These are phyloP conservation scores for Philopedon plagiatum DNA, from an alignment of 2,888 invertebrate genomes.

Conservation along the genomic window DNA sequence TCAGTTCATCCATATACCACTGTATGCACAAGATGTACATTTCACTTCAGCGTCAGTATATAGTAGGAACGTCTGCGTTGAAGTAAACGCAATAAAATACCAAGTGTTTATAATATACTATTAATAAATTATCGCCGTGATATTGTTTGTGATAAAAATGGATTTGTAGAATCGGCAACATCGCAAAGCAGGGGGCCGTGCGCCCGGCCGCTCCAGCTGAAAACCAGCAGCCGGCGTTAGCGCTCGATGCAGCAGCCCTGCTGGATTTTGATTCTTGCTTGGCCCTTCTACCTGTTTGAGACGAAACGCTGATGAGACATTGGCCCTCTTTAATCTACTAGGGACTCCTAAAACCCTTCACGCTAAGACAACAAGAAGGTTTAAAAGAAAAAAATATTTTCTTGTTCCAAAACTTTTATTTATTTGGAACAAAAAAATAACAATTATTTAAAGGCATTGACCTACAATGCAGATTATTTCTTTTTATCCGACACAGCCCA, in stretches of 20 bases:
- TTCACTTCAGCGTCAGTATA: not conserved
- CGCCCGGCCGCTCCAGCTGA: slow-evolving; percentile 37
- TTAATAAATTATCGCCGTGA: slow-evolving; percentile 7
- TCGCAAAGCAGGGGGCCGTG: slow-evolving; percentile 31
- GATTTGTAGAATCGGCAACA: slow-evolving; percentile 29
- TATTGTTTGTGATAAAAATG: slow-evolving; percentile 24
- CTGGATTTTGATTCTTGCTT: slow-evolving; percentile 38
- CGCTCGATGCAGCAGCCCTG: slow-evolving; percentile 39
- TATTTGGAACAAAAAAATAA: not conserved
- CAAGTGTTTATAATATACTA: not conserved
- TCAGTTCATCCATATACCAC: too few species aligned
- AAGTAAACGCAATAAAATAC: not conserved
- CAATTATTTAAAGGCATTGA: not conserved
- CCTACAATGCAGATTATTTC: too few species aligned
- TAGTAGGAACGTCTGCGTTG: not conserved
- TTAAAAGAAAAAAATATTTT: not conserved
- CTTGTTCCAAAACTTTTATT: not conserved
- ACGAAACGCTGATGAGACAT: slow-evolving; percentile 34
- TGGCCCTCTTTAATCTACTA: not conserved
- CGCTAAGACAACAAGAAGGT: not conserved
- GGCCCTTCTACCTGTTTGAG: slow-evolving; percentile 39
- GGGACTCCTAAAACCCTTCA: not conserved
- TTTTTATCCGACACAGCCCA: too few species aligned
- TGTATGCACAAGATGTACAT: not conserved
- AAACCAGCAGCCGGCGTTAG: slow-evolving; percentile 29